A percentile compares a stretch with the other conserved stretches of the same genome.
These are phyloP conservation scores for Spheniscus humboldti DNA, from an alignment of 2,797 vertebrate species.

Conservation along the genomic window DNA sequence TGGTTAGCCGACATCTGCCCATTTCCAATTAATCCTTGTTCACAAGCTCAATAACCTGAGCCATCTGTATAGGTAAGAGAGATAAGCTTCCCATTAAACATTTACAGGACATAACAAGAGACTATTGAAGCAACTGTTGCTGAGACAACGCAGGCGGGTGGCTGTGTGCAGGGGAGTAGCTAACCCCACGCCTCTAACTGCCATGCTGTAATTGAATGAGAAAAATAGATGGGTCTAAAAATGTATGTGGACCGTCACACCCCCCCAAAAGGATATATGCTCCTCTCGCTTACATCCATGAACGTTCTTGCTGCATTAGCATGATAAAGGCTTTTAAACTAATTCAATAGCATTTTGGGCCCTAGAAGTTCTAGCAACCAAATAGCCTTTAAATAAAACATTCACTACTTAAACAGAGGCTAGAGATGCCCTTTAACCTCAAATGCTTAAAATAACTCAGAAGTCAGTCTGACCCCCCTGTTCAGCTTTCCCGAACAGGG, in stretches of 20 bases:
- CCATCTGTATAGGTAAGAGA: constrained; percentile 23
- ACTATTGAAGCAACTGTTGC: neutral
- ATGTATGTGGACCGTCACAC: accelerated
- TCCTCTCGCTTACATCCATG: accelerated
- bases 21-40: neutral
- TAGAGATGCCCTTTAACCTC: neutral
- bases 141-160: neutral
- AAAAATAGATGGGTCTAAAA: neutral
- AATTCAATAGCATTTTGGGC: neutral
- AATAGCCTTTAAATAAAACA: constrained; percentile 2
- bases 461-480: neutral
- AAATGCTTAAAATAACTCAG: neutral
- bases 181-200: accelerated
- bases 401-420: neutral
- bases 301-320: neutral
- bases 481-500: neutral
- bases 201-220: accelerated
- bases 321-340: neutral
- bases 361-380: neutral
- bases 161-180: neutral
- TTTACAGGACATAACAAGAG: constrained; percentile 4
- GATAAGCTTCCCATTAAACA: constrained; percentile 60
- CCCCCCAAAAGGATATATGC: accelerated
- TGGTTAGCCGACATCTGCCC: constrained; percentile 51
- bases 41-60: constrained; percentile 30